These are phyloP conservation scores for Falco columbarius DNA, from an alignment of 2,797 vertebrate genomes.

Conservation along the genomic window DNA sequence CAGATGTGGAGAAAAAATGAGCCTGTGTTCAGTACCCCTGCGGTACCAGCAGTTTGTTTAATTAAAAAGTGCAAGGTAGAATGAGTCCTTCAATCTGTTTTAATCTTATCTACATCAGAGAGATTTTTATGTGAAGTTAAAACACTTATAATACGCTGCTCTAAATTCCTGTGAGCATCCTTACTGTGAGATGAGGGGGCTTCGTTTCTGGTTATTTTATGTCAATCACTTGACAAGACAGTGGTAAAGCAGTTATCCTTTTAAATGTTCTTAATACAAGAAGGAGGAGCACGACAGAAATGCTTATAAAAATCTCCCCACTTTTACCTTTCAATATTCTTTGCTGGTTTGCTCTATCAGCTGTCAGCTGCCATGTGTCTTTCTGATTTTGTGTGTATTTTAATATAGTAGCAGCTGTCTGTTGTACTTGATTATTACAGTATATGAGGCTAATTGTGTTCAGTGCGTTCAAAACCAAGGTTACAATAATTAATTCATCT, in stretches of 20 bases:
- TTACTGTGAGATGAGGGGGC: neutral
- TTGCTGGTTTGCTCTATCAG: neutral
- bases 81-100: conserved; percentile 44
- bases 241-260: neutral
- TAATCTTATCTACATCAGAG: neutral
- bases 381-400: neutral
- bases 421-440: neutral
- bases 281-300: neutral
- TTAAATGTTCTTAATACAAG: neutral
- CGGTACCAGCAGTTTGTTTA: neutral
- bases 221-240: neutral
- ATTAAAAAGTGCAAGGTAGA: conserved; percentile 61
- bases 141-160: neutral
- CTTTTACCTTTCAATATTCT: neutral
- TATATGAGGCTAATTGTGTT: neutral
- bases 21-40: conserved; percentile 12
- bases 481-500: neutral
- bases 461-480: neutral
- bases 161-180: neutral
- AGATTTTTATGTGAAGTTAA: conserved; percentile 3
- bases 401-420: neutral
- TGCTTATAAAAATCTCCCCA: neutral
- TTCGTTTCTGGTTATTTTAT: neutral
- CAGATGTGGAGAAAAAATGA: neutral
- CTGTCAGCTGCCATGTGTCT: neutral